Evolutionary conservation across 2,888 invertebrate genomes (phyloP).

Genomic region (Quadroppia sp.): DNA sequence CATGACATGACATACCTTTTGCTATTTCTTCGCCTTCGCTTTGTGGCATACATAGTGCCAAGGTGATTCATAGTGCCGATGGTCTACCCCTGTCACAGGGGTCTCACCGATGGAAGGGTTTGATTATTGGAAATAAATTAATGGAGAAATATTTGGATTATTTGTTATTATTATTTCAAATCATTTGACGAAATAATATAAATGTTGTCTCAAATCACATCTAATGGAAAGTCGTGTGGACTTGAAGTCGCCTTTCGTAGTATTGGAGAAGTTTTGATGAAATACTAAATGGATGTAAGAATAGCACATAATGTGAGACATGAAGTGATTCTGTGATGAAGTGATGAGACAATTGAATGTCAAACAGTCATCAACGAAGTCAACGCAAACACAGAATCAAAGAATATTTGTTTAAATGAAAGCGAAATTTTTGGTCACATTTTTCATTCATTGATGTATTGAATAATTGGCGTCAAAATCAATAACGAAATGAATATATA

Average conservation of each 20-base stretch:
- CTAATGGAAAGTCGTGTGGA: background rate
- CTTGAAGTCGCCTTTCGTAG: background rate
- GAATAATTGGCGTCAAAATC: constrained; percentile 25
- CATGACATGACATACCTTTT: constrained; percentile 71
- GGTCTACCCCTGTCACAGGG: background rate
- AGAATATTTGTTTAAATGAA: background rate
- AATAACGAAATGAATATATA: background rate
- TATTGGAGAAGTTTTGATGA: background rate
- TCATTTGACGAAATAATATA: too few species aligned
- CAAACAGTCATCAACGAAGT: constrained; percentile 5
- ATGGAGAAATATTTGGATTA: constrained; percentile 7
- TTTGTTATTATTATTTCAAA: constrained; percentile 3
- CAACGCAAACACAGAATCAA: background rate
- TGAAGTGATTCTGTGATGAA: background rate
- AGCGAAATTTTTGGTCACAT: background rate
- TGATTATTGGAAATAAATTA: constrained; percentile 7
- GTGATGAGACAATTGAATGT: background rate
- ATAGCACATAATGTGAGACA: constrained; percentile 6
- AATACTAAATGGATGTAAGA: constrained; percentile 17
- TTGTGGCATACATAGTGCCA: constrained; percentile 94
- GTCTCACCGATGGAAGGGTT: constrained; percentile 12
- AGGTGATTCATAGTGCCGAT: constrained; percentile 64
- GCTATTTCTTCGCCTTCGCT: constrained; percentile 87
- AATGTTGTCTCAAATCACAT: background rate
- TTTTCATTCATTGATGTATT: constrained; percentile 4